A percentile compares a stretch with the other conserved stretches of the same genome.
Conservation (phyloP, 2,113 vertebrate genomes). For the Bubo scandiacus region DNA sequence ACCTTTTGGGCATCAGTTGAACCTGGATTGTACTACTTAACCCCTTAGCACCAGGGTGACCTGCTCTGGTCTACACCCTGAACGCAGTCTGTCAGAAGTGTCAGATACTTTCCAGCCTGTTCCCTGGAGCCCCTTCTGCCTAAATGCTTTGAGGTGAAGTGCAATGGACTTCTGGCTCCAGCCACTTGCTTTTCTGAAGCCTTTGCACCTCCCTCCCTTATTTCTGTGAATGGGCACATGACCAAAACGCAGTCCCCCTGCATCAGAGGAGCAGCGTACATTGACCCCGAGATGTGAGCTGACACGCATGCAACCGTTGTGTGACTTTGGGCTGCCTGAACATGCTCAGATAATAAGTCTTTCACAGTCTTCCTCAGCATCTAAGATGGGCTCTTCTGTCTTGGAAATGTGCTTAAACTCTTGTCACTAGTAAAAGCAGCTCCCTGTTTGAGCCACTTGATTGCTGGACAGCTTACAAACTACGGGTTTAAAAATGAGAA, state of each 20-base stretch:
- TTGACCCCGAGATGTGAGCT: neutral
- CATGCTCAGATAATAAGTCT: neutral
- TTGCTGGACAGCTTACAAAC: neutral
- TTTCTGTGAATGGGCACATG: neutral
- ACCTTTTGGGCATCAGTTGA: neutral
- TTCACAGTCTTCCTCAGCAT: neutral
- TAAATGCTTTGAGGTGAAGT: neutral
- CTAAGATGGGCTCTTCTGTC: neutral
- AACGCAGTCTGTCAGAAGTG: neutral
- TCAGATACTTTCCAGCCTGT: neutral
- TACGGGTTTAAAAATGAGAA: neutral
- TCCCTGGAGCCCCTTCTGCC: neutral
- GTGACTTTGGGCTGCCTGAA: neutral
- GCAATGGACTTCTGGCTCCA: neutral
- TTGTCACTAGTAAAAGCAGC: neutral
- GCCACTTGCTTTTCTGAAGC: neutral
- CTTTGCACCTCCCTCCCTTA: neutral
- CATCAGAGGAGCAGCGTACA: neutral
- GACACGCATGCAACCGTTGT: fast-evolving
- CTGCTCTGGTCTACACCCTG: neutral
- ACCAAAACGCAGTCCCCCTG: neutral
- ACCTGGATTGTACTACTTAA: neutral
- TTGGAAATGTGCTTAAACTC: neutral
- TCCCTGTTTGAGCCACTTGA: neutral
- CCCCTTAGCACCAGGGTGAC: neutral